phyloP scores from a whole-genome alignment of 2,113 vertebrate genomes.

The Sprattus sprattus region DNA sequence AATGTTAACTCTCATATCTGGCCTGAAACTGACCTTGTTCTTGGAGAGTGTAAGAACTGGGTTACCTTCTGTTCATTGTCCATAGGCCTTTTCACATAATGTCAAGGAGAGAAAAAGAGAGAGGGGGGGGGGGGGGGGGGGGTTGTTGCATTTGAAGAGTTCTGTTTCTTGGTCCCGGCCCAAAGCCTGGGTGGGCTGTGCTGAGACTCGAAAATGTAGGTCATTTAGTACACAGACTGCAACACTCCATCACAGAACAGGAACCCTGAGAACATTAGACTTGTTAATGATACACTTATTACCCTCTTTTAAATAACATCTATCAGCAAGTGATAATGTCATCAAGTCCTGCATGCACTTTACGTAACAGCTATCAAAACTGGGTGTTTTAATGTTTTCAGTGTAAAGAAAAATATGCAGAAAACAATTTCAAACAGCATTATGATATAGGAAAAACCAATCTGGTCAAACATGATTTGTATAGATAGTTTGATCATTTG shows the following conservation, averaged over 20 bases:
- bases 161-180: slow-evolving; percentile 33
- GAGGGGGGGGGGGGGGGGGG: neutral
- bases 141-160: slow-evolving; percentile 19
- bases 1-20: neutral
- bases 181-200: slow-evolving; percentile 29
- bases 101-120: neutral
- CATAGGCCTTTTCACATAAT: neutral
- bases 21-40: neutral
- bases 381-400: neutral
- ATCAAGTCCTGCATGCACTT: neutral
- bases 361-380: neutral
- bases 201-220: slow-evolving; percentile 32
- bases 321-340: neutral
- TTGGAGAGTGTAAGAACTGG: slow-evolving; percentile 25
- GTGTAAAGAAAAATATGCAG: neutral
- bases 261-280: neutral
- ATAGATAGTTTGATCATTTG: neutral
- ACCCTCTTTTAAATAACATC: neutral
- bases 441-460: too few relatives aligned
- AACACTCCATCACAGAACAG: neutral
- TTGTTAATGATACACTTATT: neutral
- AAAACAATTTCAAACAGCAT: neutral
- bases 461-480: neutral
- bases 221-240: neutral
- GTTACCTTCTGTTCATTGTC: slow-evolving; percentile 31